Evolutionary conservation across 2,797 vertebrate genomes (phyloP), one percentile per base, ranked within the genome.

Genomic region (Myotis pilosus): DNA sequence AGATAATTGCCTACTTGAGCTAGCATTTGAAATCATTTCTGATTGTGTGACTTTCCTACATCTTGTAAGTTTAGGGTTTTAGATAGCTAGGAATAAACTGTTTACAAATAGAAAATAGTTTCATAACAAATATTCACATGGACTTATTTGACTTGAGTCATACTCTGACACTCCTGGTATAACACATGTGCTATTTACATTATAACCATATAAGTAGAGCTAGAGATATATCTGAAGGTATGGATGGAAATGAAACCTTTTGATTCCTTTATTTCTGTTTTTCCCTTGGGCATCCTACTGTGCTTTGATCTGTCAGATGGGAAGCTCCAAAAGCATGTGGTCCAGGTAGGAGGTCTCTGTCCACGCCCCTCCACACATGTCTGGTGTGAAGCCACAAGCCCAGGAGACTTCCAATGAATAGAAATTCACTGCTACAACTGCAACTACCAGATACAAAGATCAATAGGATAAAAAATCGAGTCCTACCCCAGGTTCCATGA

Each of bases 381-480:
- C 69, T 76, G 53, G 49, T 53, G 68, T 55, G 74, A 89, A 82
- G 75, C 47, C 62, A 41, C 25, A 95, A 85, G 38, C 53, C 78
- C 69, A 93, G 17, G 71, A 80, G 86, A 94, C 47, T 51, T 80
- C 36, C 75, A 93, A 68, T 78, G 84, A 96, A 89, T 60, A 76
- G n/a, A 81, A 92, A 83, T 90, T 85, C 86, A 60, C 36, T 84
- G 33, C 86, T 88, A 44, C 41, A 85, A 69, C 49, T 36, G 30
- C 30, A 93, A 82, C 74, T 81, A 76, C 55, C 71, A 68, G 81
- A 92, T 76, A 92, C 10, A 86, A 60, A 86, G 49, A 78, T 72
- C 53, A 53, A 72, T 57, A 92, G 55, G 47, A 76, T 86, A 74
- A 94, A 94, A 95, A 92, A 79, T 19, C 3, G 51, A 93, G 69